Conservation (phyloP, 2,113 vertebrate genomes). For the Apodemus sylvaticus region DNA sequence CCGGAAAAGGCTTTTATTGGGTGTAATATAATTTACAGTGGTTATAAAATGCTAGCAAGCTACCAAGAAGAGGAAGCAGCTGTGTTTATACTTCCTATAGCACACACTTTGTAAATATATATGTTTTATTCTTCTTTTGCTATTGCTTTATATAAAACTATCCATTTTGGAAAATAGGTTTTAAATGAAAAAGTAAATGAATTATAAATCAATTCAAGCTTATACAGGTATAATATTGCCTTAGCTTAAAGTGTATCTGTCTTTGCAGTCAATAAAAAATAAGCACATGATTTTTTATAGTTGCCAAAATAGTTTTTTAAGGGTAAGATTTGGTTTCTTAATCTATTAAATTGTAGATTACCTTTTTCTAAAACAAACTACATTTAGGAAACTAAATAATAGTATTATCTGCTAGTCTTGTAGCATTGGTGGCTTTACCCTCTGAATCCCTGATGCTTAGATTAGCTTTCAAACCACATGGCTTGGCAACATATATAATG, state of each 20-base stretch:
- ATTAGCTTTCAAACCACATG: not conserved
- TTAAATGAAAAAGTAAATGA: slow-evolving; percentile 55
- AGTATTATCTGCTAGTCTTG: not conserved
- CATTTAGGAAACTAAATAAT: not conserved
- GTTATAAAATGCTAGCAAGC: slow-evolving; percentile 56
- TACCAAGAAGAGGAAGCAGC: slow-evolving; percentile 36
- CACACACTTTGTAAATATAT: not conserved
- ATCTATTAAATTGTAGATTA: slow-evolving; percentile 29
- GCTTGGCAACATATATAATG: not conserved
- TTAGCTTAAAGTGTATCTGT: slow-evolving; percentile 22
- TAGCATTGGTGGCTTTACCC: not conserved
- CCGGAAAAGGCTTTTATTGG: slow-evolving; percentile 52
- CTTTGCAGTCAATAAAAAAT: slow-evolving; percentile 55
- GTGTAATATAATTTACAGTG: slow-evolving; percentile 43
- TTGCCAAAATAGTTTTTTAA: slow-evolving; percentile 39
- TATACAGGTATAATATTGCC: slow-evolving; percentile 37
- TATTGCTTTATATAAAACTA: slow-evolving; percentile 43
- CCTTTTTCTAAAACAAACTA: not conserved
- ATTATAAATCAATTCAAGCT: slow-evolving; percentile 6
- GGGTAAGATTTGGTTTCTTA: not conserved
- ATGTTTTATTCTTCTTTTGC: slow-evolving; percentile 15
- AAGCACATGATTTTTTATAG: not conserved
- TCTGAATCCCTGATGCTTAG: not conserved
- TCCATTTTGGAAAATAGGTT: slow-evolving; percentile 28
- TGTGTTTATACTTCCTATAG: slow-evolving; percentile 50